Conservation (phyloP, 2,797 vertebrate genomes). For the Tangara arthus region DNA sequence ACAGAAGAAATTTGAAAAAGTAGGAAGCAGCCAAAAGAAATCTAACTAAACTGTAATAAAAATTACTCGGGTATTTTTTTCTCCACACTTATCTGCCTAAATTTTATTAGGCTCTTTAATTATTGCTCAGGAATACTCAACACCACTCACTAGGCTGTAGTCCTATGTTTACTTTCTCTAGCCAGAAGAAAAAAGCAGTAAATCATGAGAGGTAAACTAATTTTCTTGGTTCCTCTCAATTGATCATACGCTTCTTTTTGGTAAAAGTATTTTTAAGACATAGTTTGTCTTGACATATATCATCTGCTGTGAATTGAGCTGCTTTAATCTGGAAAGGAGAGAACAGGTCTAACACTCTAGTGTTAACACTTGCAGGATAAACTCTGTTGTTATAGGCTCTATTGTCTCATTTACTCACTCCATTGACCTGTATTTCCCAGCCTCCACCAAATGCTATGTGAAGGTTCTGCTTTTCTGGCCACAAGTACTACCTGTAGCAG, state of each 20-base stretch:
- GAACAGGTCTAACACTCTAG: background rate
- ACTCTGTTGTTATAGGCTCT: background rate
- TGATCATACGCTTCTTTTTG: background rate
- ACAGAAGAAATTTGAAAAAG: conserved; percentile 17
- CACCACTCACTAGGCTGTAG: background rate
- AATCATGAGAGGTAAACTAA: background rate
- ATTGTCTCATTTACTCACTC: background rate
- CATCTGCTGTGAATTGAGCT: background rate
- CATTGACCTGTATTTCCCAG: background rate
- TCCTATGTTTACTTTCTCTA: conserved; percentile 47
- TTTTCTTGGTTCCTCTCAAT: background rate
- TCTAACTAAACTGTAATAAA: background rate
- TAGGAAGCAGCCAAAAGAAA: background rate
- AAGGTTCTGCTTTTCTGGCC: background rate
- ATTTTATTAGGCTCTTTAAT: background rate
- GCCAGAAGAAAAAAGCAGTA: background rate
- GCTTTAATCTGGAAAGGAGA: background rate
- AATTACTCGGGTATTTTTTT: background rate
- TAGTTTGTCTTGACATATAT: background rate
- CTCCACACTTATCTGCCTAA: background rate
- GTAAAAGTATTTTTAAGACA: background rate
- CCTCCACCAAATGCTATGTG: background rate
- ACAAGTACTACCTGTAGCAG: background rate
- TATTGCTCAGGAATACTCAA: background rate
- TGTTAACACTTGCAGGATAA: background rate